Evolutionary conservation across 2,888 invertebrate genomes (phyloP).

Genomic region (Euproctis similis): DNA sequence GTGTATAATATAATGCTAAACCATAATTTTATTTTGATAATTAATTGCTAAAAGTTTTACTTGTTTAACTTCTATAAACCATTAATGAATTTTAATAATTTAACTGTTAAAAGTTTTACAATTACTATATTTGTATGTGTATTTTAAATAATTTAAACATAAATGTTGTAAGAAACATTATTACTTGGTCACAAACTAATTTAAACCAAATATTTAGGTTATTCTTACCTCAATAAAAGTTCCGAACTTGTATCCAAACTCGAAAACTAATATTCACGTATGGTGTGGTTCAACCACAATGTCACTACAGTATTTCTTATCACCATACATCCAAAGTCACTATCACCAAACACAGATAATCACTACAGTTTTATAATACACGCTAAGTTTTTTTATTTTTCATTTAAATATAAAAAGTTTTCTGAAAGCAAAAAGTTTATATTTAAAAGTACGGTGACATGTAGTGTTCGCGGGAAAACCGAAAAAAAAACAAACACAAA

Average conservation of each 20-base stretch:
- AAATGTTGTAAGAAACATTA: too few species aligned
- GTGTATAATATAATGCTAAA: too few species aligned
- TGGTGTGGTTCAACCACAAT: constrained; percentile 30
- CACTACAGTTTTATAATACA: constrained; percentile 33
- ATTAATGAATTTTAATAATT: too few species aligned
- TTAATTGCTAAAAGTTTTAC: too few species aligned
- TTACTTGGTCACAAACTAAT: too few species aligned
- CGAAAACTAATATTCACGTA: too few species aligned
- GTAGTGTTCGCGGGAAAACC: constrained; percentile 33
- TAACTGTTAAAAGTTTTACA: too few species aligned
- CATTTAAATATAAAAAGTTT: constrained; percentile 35
- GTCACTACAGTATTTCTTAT: constrained; percentile 28
- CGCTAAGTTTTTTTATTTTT: constrained; percentile 32
- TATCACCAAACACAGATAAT: constrained; percentile 30
- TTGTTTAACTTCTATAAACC: too few species aligned
- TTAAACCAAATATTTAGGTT: constrained; percentile 4
- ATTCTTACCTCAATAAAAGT: constrained; percentile 61
- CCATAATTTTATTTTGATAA: too few species aligned
- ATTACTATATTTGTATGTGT: too few species aligned
- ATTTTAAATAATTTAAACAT: too few species aligned
- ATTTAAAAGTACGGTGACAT: too few species aligned
- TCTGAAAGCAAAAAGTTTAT: constrained; percentile 42
- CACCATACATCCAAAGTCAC: constrained; percentile 30
- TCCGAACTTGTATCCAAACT: constrained; percentile 51
- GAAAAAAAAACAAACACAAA: constrained; percentile 34